Base-by-base conservation (phyloP, 2,888 invertebrate genomes). In the Lochmaea capreae region DNA sequence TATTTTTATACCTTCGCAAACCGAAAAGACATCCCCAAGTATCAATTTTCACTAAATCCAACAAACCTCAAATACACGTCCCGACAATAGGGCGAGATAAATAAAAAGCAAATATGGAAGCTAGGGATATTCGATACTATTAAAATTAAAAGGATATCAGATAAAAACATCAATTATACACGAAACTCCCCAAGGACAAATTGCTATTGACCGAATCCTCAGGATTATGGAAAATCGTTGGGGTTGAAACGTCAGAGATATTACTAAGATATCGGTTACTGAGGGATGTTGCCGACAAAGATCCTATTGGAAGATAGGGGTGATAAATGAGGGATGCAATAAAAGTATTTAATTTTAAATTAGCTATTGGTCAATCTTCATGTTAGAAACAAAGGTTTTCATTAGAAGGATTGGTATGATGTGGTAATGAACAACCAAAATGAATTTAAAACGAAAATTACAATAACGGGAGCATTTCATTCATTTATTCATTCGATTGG, bases 161-260 rank as follows among this genome's bases (percentile, higher is more conserved):
- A 84, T 84, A 83, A 82, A 68, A 83, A 82, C 79, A 82, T 82
- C 83, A 83, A 83, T 84, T 84, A 83, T 83, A 81, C 78, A 68
- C 68, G 68, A 62, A 67, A 62, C 72, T 82, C 83, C 83, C 83
- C 76, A 76, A 79, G 82, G 84, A 84, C 84, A 84, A 84, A 84
- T 84, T 84, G 84, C 83, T 84, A 84, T 84, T 84, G 81, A 80
- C 82, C 79, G 80, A 83, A 84, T 84, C 83, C 80, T 59, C 80
- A 72, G 83, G 84, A 84, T 84, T 84, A 84, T 81, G 83, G 83
- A 83, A 84, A 84, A 83, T 80, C 81, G 77, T 67, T 77, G 78
- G 79, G 79, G 80, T 79, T 74, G 79, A 74, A 79, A 76, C 77
- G 78, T 72, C 75, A 74, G 72, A 71, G 78, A 78, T 79, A 74